Conservation (phyloP, 2,888 invertebrate species). For the Panzeria rudis region DNA sequence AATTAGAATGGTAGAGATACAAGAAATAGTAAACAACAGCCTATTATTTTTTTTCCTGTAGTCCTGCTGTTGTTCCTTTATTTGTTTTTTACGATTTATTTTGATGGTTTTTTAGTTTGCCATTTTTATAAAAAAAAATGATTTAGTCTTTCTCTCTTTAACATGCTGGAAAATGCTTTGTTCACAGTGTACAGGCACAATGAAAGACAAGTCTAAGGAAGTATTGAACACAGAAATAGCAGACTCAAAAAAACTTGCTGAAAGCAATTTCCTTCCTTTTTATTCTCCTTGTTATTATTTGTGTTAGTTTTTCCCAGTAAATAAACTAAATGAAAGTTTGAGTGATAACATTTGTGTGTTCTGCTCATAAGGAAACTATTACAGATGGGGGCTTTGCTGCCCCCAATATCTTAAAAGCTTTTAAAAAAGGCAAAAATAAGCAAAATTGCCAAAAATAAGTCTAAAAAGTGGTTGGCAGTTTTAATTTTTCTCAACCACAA, state of each 20-base stretch:
- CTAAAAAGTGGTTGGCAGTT: too few relatives aligned
- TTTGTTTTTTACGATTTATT: conserved; percentile 47
- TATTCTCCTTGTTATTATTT: conserved; percentile 4
- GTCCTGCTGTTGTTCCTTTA: conserved; percentile 61
- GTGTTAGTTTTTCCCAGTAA: not conserved
- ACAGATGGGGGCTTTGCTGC: too few relatives aligned
- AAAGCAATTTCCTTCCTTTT: conserved; percentile 64
- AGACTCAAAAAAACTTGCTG: conserved; percentile 29
- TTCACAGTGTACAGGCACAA: conserved; percentile 24
- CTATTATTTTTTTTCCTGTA: conserved; percentile 54
- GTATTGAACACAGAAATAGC: too few relatives aligned
- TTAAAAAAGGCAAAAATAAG: too few relatives aligned
- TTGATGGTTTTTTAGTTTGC: conserved; percentile 38
- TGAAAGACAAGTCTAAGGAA: conserved; percentile 3
- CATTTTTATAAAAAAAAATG: conserved; percentile 7
- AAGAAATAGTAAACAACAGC: conserved; percentile 15
- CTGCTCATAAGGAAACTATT: too few relatives aligned
- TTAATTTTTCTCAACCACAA: too few relatives aligned
- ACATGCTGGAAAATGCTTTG: not conserved
- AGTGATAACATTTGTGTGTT: too few relatives aligned
- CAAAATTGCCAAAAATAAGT: too few relatives aligned
- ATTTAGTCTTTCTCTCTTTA: conserved; percentile 22
- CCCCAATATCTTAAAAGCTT: too few relatives aligned
- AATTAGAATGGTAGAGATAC: conserved; percentile 5
- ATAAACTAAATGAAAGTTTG: not conserved